phyloP scores from a whole-genome alignment of 1,140 invertebrate species.

The Agrilus planipennis region DNA sequence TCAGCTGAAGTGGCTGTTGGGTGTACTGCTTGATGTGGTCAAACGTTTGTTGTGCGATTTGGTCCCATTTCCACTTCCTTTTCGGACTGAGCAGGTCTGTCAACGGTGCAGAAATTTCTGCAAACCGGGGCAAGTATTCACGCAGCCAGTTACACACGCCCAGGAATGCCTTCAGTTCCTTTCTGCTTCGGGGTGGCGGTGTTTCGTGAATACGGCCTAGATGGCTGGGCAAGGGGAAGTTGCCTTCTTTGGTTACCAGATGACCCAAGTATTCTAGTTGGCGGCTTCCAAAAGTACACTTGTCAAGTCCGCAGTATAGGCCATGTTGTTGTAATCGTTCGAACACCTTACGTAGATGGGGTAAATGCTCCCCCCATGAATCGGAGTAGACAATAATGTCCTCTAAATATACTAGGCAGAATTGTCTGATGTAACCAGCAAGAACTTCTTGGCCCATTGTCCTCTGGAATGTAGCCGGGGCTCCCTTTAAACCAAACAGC shows the following conservation, averaged over 20 bases:
- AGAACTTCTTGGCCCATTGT: not conserved
- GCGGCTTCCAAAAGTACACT: too few species aligned
- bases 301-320: not conserved
- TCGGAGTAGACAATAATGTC: not conserved
- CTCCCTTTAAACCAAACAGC: not conserved
- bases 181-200: not conserved
- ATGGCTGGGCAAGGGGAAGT: not conserved
- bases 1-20: constrained; percentile 5
- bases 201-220: not conserved
- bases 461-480: not conserved
- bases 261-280: not conserved
- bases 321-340: not conserved
- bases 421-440: not conserved
- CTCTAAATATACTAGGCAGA: not conserved
- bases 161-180: not conserved
- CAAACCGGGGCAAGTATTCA: not conserved
- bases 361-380: not conserved
- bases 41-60: not conserved
- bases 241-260: not conserved
- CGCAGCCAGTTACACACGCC: not conserved
- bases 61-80: not conserved
- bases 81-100: not conserved
- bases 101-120: not conserved
- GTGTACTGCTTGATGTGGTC: not conserved
- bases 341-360: not conserved